These are phyloP conservation scores for Stenolophus ochropezus DNA, from an alignment of 2,888 invertebrate species.

Conservation along the genomic window DNA sequence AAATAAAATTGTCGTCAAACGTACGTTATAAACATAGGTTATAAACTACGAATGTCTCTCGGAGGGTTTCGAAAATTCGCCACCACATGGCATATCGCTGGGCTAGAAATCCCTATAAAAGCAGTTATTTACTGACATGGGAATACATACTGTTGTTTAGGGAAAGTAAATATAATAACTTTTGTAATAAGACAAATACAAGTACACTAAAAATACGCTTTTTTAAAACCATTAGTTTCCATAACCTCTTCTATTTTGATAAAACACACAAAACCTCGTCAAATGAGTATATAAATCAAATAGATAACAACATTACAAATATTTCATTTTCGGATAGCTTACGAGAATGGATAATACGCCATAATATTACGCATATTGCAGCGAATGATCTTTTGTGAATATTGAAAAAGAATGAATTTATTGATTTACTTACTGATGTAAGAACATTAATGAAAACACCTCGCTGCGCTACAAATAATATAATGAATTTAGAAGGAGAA, in stretches of 20 bases:
- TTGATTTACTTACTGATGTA: not conserved
- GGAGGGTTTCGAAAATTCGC: no score
- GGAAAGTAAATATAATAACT: not conserved
- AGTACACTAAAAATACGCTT: not conserved
- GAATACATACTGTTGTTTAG: not conserved
- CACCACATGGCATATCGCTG: no score
- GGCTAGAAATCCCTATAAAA: no score
- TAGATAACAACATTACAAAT: not conserved
- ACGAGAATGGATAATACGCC: not conserved
- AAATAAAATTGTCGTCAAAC: no score
- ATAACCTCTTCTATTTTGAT: not conserved
- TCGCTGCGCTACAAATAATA: not conserved
- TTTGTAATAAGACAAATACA: not conserved
- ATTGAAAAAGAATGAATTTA: not conserved
- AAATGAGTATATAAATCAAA: not conserved
- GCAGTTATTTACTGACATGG: not conserved
- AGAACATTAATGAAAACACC: slow-evolving; percentile 4
- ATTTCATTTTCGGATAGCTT: not conserved
- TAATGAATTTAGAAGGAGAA: not conserved
- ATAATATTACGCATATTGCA: not conserved
- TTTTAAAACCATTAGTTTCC: not conserved
- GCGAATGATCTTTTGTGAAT: not conserved
- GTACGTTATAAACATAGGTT: no score
- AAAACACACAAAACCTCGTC: not conserved
- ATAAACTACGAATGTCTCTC: no score